These are phyloP conservation scores for Anoplophora glabripennis DNA, from an alignment of 1,140 invertebrate species.

Conservation along the genomic window DNA sequence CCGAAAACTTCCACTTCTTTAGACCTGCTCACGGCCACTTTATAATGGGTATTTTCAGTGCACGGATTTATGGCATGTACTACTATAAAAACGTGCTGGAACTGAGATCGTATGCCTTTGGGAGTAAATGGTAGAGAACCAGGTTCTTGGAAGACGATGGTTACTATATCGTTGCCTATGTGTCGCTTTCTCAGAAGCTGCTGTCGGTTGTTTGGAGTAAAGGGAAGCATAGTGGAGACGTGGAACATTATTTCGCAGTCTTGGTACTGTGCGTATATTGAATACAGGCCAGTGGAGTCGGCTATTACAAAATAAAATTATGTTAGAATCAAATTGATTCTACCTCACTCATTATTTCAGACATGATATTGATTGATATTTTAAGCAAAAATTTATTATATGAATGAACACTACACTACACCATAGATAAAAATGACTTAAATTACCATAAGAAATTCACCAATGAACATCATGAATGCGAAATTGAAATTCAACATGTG, in stretches of 20 bases:
- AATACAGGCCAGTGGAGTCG: conserved; percentile 84
- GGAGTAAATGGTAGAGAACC: conserved; percentile 91
- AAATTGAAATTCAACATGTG: too few relatives aligned
- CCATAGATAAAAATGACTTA: too few relatives aligned
- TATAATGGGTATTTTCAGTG: conserved; percentile 86
- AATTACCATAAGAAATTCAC: too few relatives aligned
- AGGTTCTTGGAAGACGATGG: conserved; percentile 95
- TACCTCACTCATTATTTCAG: not conserved
- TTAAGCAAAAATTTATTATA: too few relatives aligned
- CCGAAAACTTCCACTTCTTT: conserved; percentile 96
- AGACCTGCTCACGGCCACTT: conserved; percentile 87
- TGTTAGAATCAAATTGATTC: not conserved
- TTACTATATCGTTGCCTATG: conserved; percentile 95
- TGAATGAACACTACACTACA: too few relatives aligned
- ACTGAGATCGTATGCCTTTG: conserved; percentile 89
- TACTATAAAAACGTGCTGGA: conserved; percentile 97
- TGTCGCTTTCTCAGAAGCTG: conserved; percentile 88
- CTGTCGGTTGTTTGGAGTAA: conserved; percentile 88
- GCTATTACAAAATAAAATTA: conserved; percentile 49
- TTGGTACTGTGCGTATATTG: conserved; percentile 80
- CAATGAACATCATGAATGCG: too few relatives aligned
- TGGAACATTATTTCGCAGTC: conserved; percentile 93
- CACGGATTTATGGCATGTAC: conserved; percentile 87
- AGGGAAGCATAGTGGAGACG: conserved; percentile 89
- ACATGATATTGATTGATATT: too few relatives aligned